Percentiles rank a stretch among this genome's conserved stretches.
These are phyloP conservation scores for Anhinga anhinga DNA, from an alignment of 2,113 vertebrate species.

Conservation along the genomic window DNA sequence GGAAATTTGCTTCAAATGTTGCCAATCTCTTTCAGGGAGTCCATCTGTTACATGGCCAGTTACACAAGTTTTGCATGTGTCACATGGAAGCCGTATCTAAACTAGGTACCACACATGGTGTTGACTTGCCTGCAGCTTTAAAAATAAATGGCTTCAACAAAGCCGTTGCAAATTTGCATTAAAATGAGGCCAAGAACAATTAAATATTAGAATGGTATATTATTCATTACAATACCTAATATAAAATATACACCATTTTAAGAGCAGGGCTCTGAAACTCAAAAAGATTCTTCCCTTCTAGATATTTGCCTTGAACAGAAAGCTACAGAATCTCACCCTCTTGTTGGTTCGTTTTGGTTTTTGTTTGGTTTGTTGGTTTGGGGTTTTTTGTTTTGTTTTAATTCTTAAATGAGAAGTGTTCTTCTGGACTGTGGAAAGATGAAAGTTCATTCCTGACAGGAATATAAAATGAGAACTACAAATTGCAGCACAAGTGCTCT, in stretches of 20 bases:
- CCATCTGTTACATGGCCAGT: not conserved
- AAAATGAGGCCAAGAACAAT: not conserved
- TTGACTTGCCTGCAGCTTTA: not conserved
- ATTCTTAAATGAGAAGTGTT: not conserved
- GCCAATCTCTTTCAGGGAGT: not conserved
- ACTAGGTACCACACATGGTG: not conserved
- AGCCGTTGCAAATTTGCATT: not conserved
- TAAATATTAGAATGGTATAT: not conserved
- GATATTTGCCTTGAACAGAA: not conserved
- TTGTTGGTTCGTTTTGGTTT: not conserved
- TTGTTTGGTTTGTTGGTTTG: too few species aligned
- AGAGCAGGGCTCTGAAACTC: not conserved
- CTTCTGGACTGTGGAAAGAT: not conserved
- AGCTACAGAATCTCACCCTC: not conserved
- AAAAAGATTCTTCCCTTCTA: not conserved
- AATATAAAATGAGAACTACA: not conserved
- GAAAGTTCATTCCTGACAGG: not conserved
- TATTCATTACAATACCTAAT: not conserved
- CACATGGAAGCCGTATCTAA: not conserved
- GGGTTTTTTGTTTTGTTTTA: not conserved
- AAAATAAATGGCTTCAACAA: not conserved
- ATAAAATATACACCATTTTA: not conserved
- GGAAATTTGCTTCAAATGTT: not conserved
- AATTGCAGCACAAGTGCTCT: not conserved
- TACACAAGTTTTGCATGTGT: not conserved